These are phyloP conservation scores for Drosophila robusta DNA, from an alignment of 2,888 invertebrate species.

Conservation along the genomic window DNA sequence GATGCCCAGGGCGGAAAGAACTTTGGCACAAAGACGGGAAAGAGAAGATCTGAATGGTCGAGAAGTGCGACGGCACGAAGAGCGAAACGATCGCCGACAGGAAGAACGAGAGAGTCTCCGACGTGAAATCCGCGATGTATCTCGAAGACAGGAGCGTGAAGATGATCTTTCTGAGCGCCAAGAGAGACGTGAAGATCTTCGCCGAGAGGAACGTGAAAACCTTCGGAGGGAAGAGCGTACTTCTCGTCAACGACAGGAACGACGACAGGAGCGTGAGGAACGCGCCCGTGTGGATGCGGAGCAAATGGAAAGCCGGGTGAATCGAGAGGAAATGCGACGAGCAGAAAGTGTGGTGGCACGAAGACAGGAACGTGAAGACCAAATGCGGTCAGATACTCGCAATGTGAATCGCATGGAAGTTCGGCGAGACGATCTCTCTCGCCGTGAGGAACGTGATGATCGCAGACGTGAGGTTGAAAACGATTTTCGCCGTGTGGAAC, in stretches of 20 bases:
- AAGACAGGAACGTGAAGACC: constrained; percentile 9
- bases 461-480: neutral
- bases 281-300: neutral
- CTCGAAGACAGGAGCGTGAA: constrained; percentile 5
- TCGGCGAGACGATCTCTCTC: neutral
- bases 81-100: neutral
- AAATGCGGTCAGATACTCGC: neutral
- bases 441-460: neutral
- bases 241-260: neutral
- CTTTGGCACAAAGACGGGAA: neutral
- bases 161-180: neutral
- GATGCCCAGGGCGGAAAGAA: neutral
- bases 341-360: neutral
- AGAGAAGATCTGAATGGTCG: neutral
- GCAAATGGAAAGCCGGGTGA: neutral
- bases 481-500: constrained; percentile 6
- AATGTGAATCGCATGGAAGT: neutral
- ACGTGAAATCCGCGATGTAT: neutral
- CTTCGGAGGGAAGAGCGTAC: neutral
- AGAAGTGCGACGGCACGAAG: neutral
- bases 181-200: neutral
- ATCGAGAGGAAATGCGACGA: neutral
- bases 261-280: constrained; percentile 9
- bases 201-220: constrained; percentile 6
- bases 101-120: neutral